These are phyloP conservation scores for Gobiocypris rarus DNA, from an alignment of 2,113 vertebrate genomes.

Conservation along the genomic window DNA sequence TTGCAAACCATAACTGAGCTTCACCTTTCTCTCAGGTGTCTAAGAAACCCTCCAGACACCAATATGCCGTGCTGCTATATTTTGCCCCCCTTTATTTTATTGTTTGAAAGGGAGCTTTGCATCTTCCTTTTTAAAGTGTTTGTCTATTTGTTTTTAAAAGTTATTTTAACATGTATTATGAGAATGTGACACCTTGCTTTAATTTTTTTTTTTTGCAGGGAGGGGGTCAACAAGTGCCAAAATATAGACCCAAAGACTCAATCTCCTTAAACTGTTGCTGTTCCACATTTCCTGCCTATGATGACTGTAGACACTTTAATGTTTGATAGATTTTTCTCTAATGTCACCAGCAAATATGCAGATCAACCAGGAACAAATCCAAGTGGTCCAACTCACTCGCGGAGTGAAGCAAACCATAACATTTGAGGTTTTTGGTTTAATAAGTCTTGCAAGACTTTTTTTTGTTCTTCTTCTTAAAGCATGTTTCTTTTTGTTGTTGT, in stretches of 20 bases:
- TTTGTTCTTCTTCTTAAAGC: neutral
- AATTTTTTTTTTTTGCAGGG: too few relatives aligned
- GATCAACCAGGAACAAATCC: neutral
- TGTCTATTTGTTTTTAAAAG: neutral
- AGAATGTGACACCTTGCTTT: neutral
- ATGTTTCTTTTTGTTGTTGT: too few relatives aligned
- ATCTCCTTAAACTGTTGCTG: neutral
- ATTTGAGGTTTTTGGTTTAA: neutral
- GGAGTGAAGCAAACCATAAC: neutral
- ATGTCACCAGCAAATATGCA: neutral
- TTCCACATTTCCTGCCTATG: neutral
- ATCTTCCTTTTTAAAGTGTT: too few relatives aligned
- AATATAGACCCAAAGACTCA: neutral
- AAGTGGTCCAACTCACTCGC: neutral
- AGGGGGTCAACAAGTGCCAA: neutral
- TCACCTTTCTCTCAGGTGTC: too few relatives aligned
- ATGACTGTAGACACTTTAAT: constrained; percentile 5
- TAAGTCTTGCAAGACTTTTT: constrained; percentile 19
- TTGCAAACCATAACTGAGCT: neutral
- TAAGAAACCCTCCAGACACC: neutral
- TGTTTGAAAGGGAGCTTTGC: too few relatives aligned
- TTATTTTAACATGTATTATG: neutral
- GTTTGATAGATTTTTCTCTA: neutral
- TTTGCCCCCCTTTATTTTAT: neutral
- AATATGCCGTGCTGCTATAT: constrained; percentile 28